These are phyloP conservation scores for Romanomermis culicivorax DNA, from an alignment of 2,888 invertebrate species.

Conservation along the genomic window DNA sequence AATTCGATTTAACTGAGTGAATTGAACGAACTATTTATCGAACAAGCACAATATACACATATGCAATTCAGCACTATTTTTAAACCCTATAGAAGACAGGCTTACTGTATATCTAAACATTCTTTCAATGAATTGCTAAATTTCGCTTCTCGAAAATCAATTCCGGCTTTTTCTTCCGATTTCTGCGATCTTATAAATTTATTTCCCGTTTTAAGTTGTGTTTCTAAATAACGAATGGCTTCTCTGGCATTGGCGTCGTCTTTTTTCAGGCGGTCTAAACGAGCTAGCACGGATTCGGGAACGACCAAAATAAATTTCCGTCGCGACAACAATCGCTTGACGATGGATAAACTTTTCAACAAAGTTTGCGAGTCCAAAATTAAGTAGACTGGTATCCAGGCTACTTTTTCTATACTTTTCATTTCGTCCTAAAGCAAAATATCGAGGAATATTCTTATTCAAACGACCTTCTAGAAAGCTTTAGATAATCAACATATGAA, in stretches of 20 bases:
- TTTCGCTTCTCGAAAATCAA: not conserved
- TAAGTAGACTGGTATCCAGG: slow-evolving; percentile 29
- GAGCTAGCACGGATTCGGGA: slow-evolving; percentile 15
- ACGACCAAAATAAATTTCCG: slow-evolving; percentile 29
- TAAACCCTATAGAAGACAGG: no score
- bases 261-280: slow-evolving; percentile 42
- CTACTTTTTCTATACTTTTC: slow-evolving; percentile 23
- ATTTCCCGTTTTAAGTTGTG: slow-evolving; percentile 62
- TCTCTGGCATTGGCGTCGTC: slow-evolving; percentile 61
- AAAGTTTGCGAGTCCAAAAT: slow-evolving; percentile 28
- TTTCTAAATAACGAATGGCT: slow-evolving; percentile 77
- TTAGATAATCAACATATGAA: no score
- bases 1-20: no score
- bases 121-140: not conserved
- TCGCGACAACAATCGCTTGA: slow-evolving; percentile 26
- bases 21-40: no score
- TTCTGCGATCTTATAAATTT: slow-evolving; percentile 66
- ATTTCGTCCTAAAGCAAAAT: slow-evolving; percentile 27
- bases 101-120: not conserved
- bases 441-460: no score
- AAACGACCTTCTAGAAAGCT: no score
- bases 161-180: slow-evolving; percentile 47
- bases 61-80: no score
- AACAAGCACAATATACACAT: no score
- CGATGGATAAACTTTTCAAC: slow-evolving; percentile 21